These are phyloP conservation scores for Caenorhabditis sp. DNA, from an alignment of 2,888 invertebrate species.

Conservation along the genomic window DNA sequence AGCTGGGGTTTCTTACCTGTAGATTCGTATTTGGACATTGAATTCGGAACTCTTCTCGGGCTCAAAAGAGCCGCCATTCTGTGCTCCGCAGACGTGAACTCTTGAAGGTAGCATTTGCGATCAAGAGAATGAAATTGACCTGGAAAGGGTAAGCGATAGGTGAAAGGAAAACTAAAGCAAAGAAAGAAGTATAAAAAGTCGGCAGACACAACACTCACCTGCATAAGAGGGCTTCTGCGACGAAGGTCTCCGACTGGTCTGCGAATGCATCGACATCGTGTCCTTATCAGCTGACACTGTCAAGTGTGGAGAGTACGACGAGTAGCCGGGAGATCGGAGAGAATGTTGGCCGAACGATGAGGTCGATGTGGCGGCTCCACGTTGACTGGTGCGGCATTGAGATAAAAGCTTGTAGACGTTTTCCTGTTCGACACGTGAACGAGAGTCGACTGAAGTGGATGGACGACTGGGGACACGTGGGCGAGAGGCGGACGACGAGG, in stretches of 20 bases:
- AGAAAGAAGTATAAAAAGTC: constrained; percentile 12
- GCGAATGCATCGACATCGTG: constrained; percentile 70
- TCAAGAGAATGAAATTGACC: constrained; percentile 77
- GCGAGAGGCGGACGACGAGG: constrained; percentile 26
- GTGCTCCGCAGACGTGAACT: constrained; percentile 65
- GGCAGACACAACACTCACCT: constrained; percentile 17
- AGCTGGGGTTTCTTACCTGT: constrained; percentile 40
- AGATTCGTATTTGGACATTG: constrained; percentile 50
- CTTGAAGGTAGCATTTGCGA: constrained; percentile 75
- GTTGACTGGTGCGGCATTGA: constrained; percentile 76
- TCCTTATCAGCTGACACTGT: constrained; percentile 77
- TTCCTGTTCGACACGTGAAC: constrained; percentile 74
- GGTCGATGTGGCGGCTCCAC: constrained; percentile 71
- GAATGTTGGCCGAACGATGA: constrained; percentile 50
- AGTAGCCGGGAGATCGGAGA: constrained; percentile 65
- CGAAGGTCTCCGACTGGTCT: constrained; percentile 42
- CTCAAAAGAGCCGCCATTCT: constrained; percentile 67
- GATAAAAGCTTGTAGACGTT: constrained; percentile 76
- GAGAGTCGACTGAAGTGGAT: constrained; percentile 67
- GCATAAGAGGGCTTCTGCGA: constrained; percentile 41
- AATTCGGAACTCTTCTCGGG: constrained; percentile 61
- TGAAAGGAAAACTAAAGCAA: constrained; percentile 6
- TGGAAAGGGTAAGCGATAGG: constrained; percentile 52
- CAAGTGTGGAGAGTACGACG: constrained; percentile 65
- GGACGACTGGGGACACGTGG: constrained; percentile 41